A percentile compares a stretch with the other conserved stretches of the same genome.
phyloP scores from a whole-genome alignment of 2,888 invertebrate genomes.

The Luperina nickerlii region DNA sequence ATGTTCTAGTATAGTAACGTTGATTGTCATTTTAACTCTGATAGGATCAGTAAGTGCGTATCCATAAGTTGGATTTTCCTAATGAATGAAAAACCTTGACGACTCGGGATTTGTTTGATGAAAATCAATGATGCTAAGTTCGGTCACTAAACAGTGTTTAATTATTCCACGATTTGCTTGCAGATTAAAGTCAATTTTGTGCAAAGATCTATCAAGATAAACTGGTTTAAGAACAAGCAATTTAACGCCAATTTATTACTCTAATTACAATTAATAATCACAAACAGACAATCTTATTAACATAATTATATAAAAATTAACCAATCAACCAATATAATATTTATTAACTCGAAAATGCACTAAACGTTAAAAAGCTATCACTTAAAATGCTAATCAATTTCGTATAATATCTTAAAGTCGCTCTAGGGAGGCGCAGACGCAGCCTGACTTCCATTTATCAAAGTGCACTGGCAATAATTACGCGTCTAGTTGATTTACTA shows the following conservation, averaged over 20 bases:
- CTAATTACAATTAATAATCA: slow-evolving; percentile 18
- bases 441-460: slow-evolving; percentile 57
- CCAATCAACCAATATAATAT: slow-evolving; percentile 26
- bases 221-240: background rate
- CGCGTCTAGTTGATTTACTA: slow-evolving; percentile 72
- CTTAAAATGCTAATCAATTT: slow-evolving; percentile 58
- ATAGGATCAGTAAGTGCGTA: background rate
- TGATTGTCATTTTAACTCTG: background rate
- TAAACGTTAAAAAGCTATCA: slow-evolving; percentile 27
- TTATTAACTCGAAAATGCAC: slow-evolving; percentile 43
- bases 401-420: slow-evolving; percentile 20
- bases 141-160: background rate
- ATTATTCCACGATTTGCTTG: background rate
- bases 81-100: background rate
- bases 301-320: slow-evolving; percentile 13
- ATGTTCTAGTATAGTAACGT: too few relatives aligned
- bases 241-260: slow-evolving; percentile 3
- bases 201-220: background rate
- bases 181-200: background rate
- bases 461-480: slow-evolving; percentile 63
- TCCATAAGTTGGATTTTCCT: background rate
- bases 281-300: slow-evolving; percentile 8
- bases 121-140: background rate
- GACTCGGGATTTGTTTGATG: background rate
- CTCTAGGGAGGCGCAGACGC: slow-evolving; percentile 45